phyloP scores from a whole-genome alignment of 2,797 vertebrate genomes.

The Myiotriccus ornatus region DNA sequence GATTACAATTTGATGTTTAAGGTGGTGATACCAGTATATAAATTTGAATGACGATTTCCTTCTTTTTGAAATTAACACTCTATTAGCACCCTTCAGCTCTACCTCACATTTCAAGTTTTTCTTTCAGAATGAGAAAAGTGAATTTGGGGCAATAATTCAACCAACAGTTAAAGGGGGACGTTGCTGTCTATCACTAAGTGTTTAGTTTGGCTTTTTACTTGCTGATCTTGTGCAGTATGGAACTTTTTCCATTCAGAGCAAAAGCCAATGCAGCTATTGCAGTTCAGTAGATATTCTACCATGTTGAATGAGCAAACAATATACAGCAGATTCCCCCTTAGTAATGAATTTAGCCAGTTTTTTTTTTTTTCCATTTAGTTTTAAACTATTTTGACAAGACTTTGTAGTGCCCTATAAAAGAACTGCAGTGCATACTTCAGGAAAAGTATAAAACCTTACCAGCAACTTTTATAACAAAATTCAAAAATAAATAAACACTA shows the following conservation, averaged over 20 bases:
- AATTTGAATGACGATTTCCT: neutral
- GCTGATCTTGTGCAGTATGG: neutral
- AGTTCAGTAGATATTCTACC: neutral
- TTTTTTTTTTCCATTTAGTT: neutral
- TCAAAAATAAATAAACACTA: neutral
- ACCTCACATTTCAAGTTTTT: neutral
- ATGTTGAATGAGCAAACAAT: neutral
- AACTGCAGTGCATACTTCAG: neutral
- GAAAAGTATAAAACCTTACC: neutral
- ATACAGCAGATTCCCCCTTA: neutral
- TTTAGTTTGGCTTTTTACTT: neutral
- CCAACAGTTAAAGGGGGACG: neutral
- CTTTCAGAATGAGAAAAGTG: neutral
- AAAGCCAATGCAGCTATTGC: neutral
- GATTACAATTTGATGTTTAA: neutral
- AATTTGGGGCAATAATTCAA: neutral
- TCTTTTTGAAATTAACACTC: neutral
- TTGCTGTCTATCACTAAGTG: neutral
- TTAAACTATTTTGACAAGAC: neutral
- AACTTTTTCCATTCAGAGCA: neutral
- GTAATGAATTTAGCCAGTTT: neutral
- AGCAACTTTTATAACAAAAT: neutral
- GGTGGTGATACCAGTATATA: neutral
- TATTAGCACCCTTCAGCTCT: neutral
- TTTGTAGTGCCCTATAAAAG: neutral